Evolutionary conservation across 2,888 invertebrate species (phyloP), one percentile per base, ranked within the genome.

Genomic region (Cataglyphis livida): DNA sequence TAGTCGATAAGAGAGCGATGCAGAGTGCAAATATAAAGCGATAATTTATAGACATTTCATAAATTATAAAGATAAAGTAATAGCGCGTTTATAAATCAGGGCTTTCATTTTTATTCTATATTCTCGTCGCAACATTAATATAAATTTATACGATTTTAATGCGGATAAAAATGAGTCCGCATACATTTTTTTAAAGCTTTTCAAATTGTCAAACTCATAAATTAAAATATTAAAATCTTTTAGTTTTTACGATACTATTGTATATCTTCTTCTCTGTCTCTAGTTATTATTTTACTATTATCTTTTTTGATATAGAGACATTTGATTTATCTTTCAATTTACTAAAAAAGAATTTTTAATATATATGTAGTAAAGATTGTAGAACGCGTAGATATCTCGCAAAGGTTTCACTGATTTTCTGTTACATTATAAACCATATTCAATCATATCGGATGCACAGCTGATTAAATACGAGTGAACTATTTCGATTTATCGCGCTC

Each of bases 401-500:
- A n/a, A 51, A 15, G 51, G 7, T 18, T 35, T 10, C 9, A 21
- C 0, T 3, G 32, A 32, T 41, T 57, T 66, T 57, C 10, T 21
- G 21, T 66, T 41, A 28, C 7, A 59, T 44, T 68, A 18, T 59
- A 15, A 15, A 32, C 7, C 15, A 15, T 59, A 21, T 68, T 76
- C 7, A 54, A 48, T 78, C 54, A 2, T 78, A 78, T 78, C 70
- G 25, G 25, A 7, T 25, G 35, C 35, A 79, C 65, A 41, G 57
- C 10, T 57, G 76, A 78, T 41, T 78, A 66, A 57, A 57, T 54
- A 66, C 59, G 59, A 38, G 12, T 18, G 32, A 68, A 68, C 12
- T 59, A 25, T 59, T 44, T 21, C 68, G 44, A 68, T 44, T 44
- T 70, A 68, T 51, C 51, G 68, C 25, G 38, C 48, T n/a, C 15